Conservation (phyloP, 2,797 vertebrate species). For the Valencia hispanica region DNA sequence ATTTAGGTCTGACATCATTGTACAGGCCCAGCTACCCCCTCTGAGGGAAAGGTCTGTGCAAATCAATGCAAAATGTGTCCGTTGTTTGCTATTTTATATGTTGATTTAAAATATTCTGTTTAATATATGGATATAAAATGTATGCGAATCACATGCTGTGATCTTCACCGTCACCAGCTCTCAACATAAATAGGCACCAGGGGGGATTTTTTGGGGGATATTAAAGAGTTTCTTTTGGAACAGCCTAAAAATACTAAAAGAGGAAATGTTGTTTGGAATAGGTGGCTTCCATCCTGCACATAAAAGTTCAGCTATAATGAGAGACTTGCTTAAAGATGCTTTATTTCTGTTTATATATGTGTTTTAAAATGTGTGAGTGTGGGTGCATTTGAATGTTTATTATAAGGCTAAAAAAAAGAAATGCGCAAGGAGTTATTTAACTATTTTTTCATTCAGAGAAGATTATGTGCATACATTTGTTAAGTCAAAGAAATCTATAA, state of each 20-base stretch:
- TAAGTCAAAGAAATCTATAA: constrained; percentile 13
- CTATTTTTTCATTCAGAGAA: constrained; percentile 38
- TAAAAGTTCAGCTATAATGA: neutral
- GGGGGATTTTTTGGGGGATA: neutral
- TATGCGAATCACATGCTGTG: neutral
- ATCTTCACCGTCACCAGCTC: neutral
- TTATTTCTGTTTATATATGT: neutral
- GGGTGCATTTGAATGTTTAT: constrained; percentile 7
- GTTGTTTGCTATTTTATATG: neutral
- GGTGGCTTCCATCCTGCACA: neutral
- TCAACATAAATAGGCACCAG: neutral
- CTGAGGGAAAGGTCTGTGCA: neutral
- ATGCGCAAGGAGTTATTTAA: constrained; percentile 20
- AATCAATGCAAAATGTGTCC: constrained; percentile 6
- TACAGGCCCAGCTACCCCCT: neutral
- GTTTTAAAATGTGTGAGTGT: neutral
- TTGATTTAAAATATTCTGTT: neutral
- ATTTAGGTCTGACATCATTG: too few relatives aligned
- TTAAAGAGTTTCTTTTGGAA: neutral
- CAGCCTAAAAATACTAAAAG: neutral
- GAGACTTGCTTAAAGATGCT: neutral
- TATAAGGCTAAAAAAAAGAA: neutral
- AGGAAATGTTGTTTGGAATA: neutral
- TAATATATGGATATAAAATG: neutral
- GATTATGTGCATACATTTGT: constrained; percentile 35